Base-by-base conservation (phyloP, 2,888 invertebrate genomes). In the Sylvicola cinctus region DNA sequence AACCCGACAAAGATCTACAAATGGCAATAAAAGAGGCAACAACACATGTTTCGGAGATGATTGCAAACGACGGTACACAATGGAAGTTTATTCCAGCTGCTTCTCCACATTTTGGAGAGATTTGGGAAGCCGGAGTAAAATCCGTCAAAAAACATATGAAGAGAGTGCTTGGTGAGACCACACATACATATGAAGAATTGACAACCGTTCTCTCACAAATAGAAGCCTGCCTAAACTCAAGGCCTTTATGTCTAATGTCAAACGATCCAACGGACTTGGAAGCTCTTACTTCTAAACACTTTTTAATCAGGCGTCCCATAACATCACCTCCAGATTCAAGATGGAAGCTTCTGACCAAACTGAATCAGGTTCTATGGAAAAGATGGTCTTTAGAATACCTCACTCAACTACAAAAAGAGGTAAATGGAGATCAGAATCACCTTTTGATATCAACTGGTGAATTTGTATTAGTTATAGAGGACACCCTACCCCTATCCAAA, bases 61-160 rank as follows among this genome's bases (percentile, higher is more conserved):
- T 11, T 20, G 26, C 31, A 16, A 14, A 8, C 11, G 32, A 34
- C n/a, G 14, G 23, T 27, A 15, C 26, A 11, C 11, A 34, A 1
- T 52, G 50, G 49, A 39, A 47, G 17, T 54, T 50, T 26, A 48
- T 42, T 27, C 47, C 49, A 2, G 45, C 48, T 3, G 29, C 33
- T 8, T 35, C 46, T 12, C 46, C 49, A 2, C 46, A 50, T 35
- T 46, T 46, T 33, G 47, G 49, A 5, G 50, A 49, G 3, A 29
- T 49, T 2, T 49, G 46, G 46, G 50, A 53, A 36, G 43, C 45
- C 5, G 45, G 41, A 2, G 45, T 45, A 11, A 46, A 46, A 35
- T 42, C 39, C 2, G 38, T 44, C 4, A 51, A 50, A 37, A 38
- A 34, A 32, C 48, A 48, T 33, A 33, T 52, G 3, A 39, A 40